phyloP scores from a whole-genome alignment of 2,888 invertebrate genomes.

The Noctua fimbriata region DNA sequence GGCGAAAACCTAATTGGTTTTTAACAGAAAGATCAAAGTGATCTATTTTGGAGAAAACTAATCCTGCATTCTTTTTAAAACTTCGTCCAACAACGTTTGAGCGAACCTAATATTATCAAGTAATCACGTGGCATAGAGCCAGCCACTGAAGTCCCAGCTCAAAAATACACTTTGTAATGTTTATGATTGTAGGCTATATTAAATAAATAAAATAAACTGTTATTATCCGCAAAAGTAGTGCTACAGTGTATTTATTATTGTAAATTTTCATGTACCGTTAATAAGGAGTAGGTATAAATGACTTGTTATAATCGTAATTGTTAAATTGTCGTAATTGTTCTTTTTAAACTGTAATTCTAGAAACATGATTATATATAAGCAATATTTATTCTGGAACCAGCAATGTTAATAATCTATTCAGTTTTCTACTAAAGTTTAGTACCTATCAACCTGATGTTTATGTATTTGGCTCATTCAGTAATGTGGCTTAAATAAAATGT shows the following conservation, averaged over 20 bases:
- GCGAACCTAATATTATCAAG: background rate
- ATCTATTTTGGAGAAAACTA: background rate
- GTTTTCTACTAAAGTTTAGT: background rate
- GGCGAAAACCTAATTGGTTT: background rate
- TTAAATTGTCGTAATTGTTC: too few species aligned
- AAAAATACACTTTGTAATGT: background rate
- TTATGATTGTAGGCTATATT: background rate
- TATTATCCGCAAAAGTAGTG: slow-evolving; percentile 7
- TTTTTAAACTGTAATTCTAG: background rate
- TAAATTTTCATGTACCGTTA: slow-evolving; percentile 11
- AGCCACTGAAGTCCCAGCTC: background rate
- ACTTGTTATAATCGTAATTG: background rate
- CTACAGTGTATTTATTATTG: slow-evolving; percentile 11
- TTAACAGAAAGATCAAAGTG: background rate
- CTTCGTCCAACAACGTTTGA: background rate
- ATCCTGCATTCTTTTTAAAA: background rate
- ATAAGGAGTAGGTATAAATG: background rate
- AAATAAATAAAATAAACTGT: background rate
- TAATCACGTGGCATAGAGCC: background rate
- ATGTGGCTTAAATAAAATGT: background rate
- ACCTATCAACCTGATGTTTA: background rate
- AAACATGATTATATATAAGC: background rate
- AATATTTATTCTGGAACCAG: background rate
- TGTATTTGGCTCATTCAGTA: background rate
- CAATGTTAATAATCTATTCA: background rate